phyloP scores from a whole-genome alignment of 2,888 invertebrate species.

The Ochlodes sylvanus region DNA sequence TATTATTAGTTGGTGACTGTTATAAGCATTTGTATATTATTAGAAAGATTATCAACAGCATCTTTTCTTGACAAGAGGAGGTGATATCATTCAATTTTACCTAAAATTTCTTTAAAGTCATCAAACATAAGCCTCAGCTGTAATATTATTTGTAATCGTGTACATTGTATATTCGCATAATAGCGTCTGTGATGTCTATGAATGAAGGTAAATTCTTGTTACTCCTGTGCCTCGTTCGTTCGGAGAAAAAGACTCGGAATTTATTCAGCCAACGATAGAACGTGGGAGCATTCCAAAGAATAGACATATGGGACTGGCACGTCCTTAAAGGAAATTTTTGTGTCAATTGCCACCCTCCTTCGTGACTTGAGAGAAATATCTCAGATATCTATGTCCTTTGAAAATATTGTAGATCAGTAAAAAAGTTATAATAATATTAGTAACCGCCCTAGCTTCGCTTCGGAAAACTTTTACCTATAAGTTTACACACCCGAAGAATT shows the following conservation, averaged over 20 bases:
- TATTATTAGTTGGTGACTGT: too few species aligned
- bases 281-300: constrained; percentile 29
- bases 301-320: constrained; percentile 22
- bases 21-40: too few species aligned
- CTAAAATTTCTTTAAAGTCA: too few species aligned
- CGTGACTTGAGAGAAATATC: constrained; percentile 17
- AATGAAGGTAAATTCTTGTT: neutral
- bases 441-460: too few species aligned
- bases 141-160: neutral
- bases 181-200: too few species aligned
- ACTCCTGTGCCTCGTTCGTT: neutral
- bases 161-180: neutral
- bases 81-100: too few species aligned
- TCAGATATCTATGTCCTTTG: neutral
- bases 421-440: too few species aligned
- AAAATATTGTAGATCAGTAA: too few species aligned
- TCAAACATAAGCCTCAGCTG: neutral
- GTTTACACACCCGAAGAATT: too few species aligned
- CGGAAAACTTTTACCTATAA: too few species aligned
- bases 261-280: constrained; percentile 26
- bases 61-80: too few species aligned
- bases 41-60: too few species aligned
- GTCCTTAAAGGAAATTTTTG: constrained; percentile 19
- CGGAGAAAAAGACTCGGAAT: constrained; percentile 21
- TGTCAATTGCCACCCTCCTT: constrained; percentile 24